A percentile compares a stretch with the other conserved stretches of the same genome.
phyloP scores from a whole-genome alignment of 2,113 vertebrate genomes.

The Corythoichthys intestinalis region DNA sequence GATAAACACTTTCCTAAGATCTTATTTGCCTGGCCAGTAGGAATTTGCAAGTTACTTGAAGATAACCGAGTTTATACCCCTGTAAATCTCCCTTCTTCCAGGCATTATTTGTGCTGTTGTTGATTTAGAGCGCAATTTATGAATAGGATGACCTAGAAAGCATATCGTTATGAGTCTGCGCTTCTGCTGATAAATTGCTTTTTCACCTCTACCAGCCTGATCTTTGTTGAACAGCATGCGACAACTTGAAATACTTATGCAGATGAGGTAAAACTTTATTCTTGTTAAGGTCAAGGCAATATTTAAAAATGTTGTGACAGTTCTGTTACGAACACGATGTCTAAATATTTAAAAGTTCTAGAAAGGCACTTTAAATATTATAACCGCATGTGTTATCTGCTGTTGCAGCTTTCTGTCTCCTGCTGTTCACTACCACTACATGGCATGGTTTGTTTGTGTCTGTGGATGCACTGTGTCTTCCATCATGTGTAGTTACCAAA shows the following conservation, averaged over 20 bases:
- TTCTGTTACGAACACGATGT: not conserved
- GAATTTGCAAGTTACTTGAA: slow-evolving; percentile 59
- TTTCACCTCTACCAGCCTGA: slow-evolving; percentile 15
- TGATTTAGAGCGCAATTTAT: slow-evolving; percentile 4
- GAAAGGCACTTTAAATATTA: not conserved
- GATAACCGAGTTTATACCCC: slow-evolving; percentile 38
- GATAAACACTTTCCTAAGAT: slow-evolving; percentile 61
- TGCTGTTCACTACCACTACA: not conserved
- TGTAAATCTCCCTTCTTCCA: not conserved
- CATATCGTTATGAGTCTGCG: slow-evolving; percentile 14
- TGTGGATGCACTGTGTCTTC: not conserved
- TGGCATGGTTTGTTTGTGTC: not conserved
- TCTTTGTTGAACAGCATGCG: slow-evolving; percentile 28
- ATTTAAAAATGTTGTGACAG: not conserved
- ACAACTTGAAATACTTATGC: slow-evolving; percentile 62
- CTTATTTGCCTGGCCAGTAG: slow-evolving; percentile 44
- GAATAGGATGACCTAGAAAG: slow-evolving; percentile 26
- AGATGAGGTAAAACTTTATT: slow-evolving; percentile 49
- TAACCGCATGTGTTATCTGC: not conserved
- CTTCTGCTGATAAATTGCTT: slow-evolving; percentile 18
- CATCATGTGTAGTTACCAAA: slow-evolving; percentile 20
- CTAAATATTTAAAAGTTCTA: not conserved
- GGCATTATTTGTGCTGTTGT: slow-evolving; percentile 1
- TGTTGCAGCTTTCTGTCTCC: not conserved
- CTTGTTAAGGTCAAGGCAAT: slow-evolving; percentile 34